Evolutionary conservation across 2,113 vertebrate genomes (phyloP).

Genomic region (Corythornis madagascariensis): DNA sequence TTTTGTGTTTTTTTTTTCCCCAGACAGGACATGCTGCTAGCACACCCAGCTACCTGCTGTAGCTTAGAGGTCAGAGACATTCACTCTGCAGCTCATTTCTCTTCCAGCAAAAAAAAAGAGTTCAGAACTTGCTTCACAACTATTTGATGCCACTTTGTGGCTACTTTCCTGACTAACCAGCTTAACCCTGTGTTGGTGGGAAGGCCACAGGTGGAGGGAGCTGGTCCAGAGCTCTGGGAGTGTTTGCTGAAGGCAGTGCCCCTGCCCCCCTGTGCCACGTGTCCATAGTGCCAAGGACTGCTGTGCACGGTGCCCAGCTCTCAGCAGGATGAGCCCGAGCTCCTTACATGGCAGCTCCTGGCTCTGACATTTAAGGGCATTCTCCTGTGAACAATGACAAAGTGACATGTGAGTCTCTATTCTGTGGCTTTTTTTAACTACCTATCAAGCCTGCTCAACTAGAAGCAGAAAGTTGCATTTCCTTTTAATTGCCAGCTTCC

Average conservation of each 20-base stretch:
- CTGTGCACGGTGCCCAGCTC: not conserved
- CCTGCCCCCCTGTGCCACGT: not conserved
- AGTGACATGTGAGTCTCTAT: not conserved
- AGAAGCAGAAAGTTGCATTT: not conserved
- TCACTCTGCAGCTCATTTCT: not conserved
- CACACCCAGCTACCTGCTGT: not conserved
- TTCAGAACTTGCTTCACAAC: not conserved
- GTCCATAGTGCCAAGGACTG: accelerated
- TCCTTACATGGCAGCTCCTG: not conserved
- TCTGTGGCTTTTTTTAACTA: not conserved
- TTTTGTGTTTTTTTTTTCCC: too few species aligned
- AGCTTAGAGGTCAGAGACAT: not conserved
- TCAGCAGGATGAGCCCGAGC: not conserved
- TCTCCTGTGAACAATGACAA: not conserved
- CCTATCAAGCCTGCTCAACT: not conserved
- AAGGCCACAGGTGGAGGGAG: not conserved
- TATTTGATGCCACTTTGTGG: not conserved
- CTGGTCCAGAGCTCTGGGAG: not conserved
- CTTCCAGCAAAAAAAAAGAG: not conserved
- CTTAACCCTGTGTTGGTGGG: not conserved
- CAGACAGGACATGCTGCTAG: not conserved
- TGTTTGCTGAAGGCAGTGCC: not conserved
- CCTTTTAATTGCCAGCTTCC: not conserved
- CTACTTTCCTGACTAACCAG: not conserved
- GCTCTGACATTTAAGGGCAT: not conserved